Percentiles rank a stretch among this genome's conserved stretches.
These are phyloP conservation scores for Galerucella nymphaeae DNA, from an alignment of 2,888 invertebrate species.

Conservation along the genomic window DNA sequence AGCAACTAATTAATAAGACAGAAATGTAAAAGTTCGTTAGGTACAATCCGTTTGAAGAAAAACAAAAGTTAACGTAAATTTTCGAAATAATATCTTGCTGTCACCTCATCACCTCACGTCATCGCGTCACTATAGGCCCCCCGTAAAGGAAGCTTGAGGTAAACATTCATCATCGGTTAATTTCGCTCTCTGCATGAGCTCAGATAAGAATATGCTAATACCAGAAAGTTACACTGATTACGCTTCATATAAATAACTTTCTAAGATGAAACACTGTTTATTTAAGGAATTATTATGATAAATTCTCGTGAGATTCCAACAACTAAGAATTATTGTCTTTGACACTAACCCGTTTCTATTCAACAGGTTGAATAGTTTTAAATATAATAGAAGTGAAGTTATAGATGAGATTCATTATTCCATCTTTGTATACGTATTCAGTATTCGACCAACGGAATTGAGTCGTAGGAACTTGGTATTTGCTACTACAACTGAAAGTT, in stretches of 20 bases:
- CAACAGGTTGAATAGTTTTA: conserved; percentile 17
- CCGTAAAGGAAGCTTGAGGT: conserved; percentile 35
- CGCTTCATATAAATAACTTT: conserved; percentile 52
- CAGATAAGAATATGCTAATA: conserved; percentile 54
- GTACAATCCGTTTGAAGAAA: not conserved
- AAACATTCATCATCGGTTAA: conserved; percentile 52
- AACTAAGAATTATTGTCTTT: conserved; percentile 27
- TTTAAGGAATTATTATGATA: conserved; percentile 51
- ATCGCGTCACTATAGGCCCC: conserved; percentile 33
- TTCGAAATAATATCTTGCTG: conserved; percentile 25
- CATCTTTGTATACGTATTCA: not conserved
- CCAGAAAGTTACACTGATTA: conserved; percentile 51
- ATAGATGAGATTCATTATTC: not conserved
- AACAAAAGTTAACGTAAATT: conserved; percentile 11
- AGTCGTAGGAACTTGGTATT: not conserved
- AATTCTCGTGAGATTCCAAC: conserved; percentile 37
- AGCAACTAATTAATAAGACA: not conserved
- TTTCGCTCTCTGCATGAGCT: conserved; percentile 50
- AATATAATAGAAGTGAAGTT: not conserved
- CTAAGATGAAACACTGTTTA: conserved; percentile 50
- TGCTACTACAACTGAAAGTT: not conserved
- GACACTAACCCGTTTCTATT: conserved; percentile 25
- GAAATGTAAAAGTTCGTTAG: not conserved
- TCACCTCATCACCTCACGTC: conserved; percentile 34
- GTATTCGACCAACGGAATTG: not conserved